phyloP scores from a whole-genome alignment of 1,140 invertebrate species.

The Tetranychus urticae region DNA sequence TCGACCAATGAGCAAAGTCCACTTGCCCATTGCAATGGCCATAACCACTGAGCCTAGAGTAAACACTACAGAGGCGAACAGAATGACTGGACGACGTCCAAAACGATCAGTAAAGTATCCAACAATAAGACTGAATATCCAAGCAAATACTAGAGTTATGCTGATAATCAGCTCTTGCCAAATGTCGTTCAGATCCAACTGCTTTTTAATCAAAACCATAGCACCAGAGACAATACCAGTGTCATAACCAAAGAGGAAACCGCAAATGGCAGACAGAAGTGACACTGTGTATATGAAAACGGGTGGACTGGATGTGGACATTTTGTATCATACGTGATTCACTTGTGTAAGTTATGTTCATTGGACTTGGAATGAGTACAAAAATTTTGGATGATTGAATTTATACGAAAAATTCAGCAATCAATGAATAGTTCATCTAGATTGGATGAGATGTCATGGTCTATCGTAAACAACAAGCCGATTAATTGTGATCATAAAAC shows the following conservation, averaged over 20 bases:
- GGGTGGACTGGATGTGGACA: background rate
- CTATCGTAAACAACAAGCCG: no score
- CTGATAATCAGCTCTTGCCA: slow-evolving; percentile 32
- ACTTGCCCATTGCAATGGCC: slow-evolving; percentile 25
- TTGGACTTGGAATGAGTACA: no score
- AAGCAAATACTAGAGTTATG: slow-evolving; percentile 24
- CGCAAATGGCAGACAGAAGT: slow-evolving; percentile 30
- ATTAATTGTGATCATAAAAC: no score
- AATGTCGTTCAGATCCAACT: slow-evolving; percentile 24
- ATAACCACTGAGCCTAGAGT: slow-evolving; percentile 29
- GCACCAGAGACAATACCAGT: slow-evolving; percentile 38
- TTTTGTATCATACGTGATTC: background rate
- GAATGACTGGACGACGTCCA: slow-evolving; percentile 30
- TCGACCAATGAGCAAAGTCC: slow-evolving; percentile 28
- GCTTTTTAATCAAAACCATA: slow-evolving; percentile 27
- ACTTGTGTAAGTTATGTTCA: no score
- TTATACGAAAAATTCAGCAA: no score
- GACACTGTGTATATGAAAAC: background rate
- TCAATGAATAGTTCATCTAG: no score
- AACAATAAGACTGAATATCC: slow-evolving; percentile 27
- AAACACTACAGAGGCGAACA: slow-evolving; percentile 30
- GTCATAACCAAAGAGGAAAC: slow-evolving; percentile 40
- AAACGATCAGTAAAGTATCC: slow-evolving; percentile 27
- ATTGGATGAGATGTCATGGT: no score
- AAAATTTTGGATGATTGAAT: no score